Conservation (phyloP, 2,113 vertebrate species). For the Anolis sagrei region DNA sequence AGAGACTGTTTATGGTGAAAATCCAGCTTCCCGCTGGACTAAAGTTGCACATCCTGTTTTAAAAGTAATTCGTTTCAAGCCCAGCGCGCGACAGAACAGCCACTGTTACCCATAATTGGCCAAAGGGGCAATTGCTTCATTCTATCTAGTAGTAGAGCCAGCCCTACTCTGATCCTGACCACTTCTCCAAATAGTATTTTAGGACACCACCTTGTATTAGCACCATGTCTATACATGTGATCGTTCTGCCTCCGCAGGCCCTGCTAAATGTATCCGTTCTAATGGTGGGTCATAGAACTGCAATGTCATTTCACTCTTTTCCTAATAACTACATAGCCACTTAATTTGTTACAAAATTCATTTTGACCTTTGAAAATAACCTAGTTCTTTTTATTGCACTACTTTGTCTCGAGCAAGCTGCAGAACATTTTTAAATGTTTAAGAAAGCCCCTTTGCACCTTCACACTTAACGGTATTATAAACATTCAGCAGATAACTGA, state of each 20-base stretch:
- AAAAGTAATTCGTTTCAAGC: no score
- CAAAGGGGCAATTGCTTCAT: no score
- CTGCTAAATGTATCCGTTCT: background rate
- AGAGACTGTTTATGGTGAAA: no score
- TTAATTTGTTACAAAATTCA: conserved; percentile 9
- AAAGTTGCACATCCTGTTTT: no score
- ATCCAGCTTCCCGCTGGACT: no score
- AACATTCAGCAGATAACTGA: background rate
- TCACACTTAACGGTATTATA: background rate
- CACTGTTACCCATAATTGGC: no score
- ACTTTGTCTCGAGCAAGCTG: conserved; percentile 1
- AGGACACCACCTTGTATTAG: background rate
- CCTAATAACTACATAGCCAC: background rate
- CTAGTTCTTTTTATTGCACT: background rate
- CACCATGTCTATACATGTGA: background rate
- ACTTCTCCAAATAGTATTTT: background rate
- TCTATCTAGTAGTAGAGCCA: no score
- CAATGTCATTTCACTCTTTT: conserved; percentile 8
- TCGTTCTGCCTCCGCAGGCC: background rate
- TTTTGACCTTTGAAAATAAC: background rate
- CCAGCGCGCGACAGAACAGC: no score
- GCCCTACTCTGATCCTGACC: background rate
- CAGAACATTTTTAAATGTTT: background rate
- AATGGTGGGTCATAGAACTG: background rate
- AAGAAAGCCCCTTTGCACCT: conserved; percentile 2